These are phyloP conservation scores for Streptopelia turtur DNA, from an alignment of 2,797 vertebrate genomes.

Conservation along the genomic window DNA sequence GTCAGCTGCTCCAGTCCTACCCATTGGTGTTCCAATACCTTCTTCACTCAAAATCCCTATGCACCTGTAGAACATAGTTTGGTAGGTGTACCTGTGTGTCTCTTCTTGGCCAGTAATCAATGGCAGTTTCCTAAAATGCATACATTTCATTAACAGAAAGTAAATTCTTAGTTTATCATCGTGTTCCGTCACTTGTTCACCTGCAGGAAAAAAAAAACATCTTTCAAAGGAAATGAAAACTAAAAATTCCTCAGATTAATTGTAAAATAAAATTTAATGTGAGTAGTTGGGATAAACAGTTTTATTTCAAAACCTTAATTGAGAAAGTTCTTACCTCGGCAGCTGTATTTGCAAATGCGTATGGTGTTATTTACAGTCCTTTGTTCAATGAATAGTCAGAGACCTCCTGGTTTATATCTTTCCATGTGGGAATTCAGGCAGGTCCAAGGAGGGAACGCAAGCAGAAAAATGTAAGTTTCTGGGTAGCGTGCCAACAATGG, in stretches of 20 bases:
- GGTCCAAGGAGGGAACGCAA: constrained; percentile 4
- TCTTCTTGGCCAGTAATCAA: background rate
- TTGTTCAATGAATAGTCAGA: constrained; percentile 5
- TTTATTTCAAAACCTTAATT: background rate
- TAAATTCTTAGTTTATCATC: background rate
- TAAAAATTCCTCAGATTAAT: background rate
- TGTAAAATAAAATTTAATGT: constrained; percentile 10
- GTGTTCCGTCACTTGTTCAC: background rate
- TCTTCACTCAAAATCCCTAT: background rate
- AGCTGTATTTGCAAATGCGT: constrained; percentile 29
- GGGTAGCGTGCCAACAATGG: background rate
- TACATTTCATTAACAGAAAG: background rate
- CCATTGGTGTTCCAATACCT: background rate
- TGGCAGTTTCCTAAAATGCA: background rate
- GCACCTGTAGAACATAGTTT: background rate
- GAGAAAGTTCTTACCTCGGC: background rate
- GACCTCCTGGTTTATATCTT: constrained; percentile 48
- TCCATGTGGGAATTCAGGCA: constrained; percentile 16
- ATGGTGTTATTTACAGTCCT: background rate
- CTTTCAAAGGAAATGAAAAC: background rate
- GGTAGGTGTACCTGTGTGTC: background rate
- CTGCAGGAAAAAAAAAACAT: background rate
- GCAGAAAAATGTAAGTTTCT: background rate
- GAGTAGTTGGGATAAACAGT: constrained; percentile 5
- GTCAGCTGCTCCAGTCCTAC: background rate